Evolutionary conservation across 1,140 invertebrate species (phyloP), one percentile per base, ranked within the genome.

Genomic region (Coptotermes formosanus): DNA sequence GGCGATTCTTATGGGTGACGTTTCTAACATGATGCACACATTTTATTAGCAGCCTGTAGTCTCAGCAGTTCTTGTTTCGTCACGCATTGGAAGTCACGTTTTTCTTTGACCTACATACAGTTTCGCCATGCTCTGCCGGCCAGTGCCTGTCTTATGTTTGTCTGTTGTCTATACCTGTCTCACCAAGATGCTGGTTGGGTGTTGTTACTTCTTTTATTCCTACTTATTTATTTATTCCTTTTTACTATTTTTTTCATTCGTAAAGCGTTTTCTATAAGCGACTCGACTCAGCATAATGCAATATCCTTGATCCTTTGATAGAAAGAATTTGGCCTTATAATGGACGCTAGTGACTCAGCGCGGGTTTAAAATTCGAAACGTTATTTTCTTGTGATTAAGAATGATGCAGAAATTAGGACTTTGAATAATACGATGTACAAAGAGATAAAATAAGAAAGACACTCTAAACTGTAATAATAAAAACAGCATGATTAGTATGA

Each of bases 381-480:
- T n/a, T 75, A n/a, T 75, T 75, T 75, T 75, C 64, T 75, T 75
- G 64, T 75, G 64, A 75, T 75, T 75, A 75, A 75, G 64, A 75
- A 30, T 30, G 64, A 75, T 75, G n/a, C n/a, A 75, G 64, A 30
- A 75, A 75, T 75, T 75, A 75, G n/a, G 64, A 75, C 64, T 14
- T 75, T 25, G n/a, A 75, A 75, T 75, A 75, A 75, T 75, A 30
- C n/a, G 64, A 30, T 75, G 64, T 75, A 75, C 25, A 75, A 16
- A 75, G n/a, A 75, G n/a, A 75, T 75, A 75, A 75, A 64, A 75
- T 23, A 75, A 30, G 25, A 75, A 75, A 30, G 64, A 75, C 64
- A 75, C 64, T 75, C 21, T 19, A 75, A 75, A 75, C 64, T 75
- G 11, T 75, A 30, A 30, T n/a, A 75, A 75, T 75, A 30, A 75